phyloP scores from a whole-genome alignment of 2,113 vertebrate species.

The Tauraco erythrolophus region DNA sequence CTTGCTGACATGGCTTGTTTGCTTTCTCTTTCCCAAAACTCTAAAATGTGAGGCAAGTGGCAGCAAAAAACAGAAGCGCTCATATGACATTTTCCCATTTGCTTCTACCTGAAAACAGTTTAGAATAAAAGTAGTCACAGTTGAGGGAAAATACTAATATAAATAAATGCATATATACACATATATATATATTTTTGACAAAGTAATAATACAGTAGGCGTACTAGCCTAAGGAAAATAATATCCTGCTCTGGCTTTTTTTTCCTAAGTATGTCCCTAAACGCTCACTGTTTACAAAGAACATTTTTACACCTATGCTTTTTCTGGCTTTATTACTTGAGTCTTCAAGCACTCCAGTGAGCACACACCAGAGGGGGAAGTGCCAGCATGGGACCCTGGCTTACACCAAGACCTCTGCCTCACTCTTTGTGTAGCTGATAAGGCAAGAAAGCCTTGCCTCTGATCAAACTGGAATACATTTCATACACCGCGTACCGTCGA shows the following conservation, averaged over 20 bases:
- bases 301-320: background rate
- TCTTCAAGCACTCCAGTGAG: background rate
- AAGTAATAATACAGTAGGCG: background rate
- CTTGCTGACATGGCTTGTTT: slow-evolving; percentile 39
- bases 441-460: slow-evolving; percentile 10
- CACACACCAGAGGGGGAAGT: background rate
- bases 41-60: background rate
- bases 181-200: background rate
- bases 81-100: background rate
- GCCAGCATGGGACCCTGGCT: background rate
- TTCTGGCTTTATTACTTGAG: background rate
- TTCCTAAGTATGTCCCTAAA: background rate
- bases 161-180: background rate
- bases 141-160: background rate
- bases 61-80: background rate
- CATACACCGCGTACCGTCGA: accelerated
- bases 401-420: background rate
- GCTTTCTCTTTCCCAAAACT: slow-evolving; percentile 5
- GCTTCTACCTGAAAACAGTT: background rate
- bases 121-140: background rate
- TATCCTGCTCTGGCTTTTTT: background rate
- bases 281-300: background rate
- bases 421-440: background rate
- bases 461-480: slow-evolving; percentile 43
- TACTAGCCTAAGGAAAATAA: slow-evolving; percentile 2